Conservation (phyloP, 2,113 vertebrate genomes). For the Menura novaehollandiae region DNA sequence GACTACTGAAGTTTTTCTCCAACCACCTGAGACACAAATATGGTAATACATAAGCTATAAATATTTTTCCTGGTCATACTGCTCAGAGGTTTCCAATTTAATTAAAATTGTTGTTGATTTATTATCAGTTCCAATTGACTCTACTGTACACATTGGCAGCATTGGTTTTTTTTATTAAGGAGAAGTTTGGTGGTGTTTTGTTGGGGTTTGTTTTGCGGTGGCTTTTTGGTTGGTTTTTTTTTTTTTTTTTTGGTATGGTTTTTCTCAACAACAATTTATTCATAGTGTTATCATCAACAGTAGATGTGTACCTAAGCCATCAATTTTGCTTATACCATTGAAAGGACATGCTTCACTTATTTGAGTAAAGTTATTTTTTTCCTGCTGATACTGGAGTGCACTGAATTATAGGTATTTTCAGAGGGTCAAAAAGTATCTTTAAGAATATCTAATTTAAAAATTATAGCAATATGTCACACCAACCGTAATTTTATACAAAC, state of each 20-base stretch:
- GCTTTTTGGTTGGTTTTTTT: fast-evolving
- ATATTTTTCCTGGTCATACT: background rate
- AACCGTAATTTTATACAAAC: background rate
- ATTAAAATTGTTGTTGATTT: background rate
- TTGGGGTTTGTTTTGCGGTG: background rate
- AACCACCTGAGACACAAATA: background rate
- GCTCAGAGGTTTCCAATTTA: background rate
- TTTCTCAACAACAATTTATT: background rate
- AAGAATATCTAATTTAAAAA: background rate
- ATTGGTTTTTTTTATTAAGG: background rate
- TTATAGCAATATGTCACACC: background rate
- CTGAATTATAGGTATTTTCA: background rate
- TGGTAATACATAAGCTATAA: background rate
- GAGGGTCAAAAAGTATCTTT: background rate
- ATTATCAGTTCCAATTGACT: background rate
- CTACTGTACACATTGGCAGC: background rate
- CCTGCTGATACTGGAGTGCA: background rate
- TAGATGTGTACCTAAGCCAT: background rate
- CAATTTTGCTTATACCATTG: background rate
- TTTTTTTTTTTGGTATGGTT: background rate
- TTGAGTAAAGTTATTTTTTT: background rate
- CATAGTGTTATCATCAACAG: background rate
- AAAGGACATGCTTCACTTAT: background rate
- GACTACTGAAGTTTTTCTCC: background rate
- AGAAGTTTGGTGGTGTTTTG: background rate